A percentile compares a stretch with the other conserved stretches of the same genome.
Conservation (phyloP, 2,797 vertebrate species). For the Notolepis coatsorum region DNA sequence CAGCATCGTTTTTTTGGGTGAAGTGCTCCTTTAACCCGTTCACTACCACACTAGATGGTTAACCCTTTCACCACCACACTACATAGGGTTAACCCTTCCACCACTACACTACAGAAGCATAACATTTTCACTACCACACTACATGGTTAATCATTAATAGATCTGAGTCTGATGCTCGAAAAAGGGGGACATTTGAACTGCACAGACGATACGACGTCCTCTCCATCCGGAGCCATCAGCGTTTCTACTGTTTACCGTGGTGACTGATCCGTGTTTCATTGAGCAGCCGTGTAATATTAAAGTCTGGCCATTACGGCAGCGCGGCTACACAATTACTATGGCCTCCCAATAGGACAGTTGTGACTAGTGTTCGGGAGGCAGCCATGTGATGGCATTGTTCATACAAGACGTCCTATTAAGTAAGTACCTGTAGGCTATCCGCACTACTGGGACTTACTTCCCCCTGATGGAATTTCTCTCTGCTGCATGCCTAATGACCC, state of each 20-base stretch:
- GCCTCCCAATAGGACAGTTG: constrained; percentile 47
- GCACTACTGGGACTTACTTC: constrained; percentile 52
- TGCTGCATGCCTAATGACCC: constrained; percentile 56
- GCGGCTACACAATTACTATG: constrained; percentile 47
- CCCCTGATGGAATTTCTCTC: constrained; percentile 40
- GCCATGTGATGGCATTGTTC: constrained; percentile 49
- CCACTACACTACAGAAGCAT: too few species aligned
- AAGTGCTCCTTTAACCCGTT: too few species aligned
- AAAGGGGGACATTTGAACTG: neutral
- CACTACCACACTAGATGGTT: too few species aligned
- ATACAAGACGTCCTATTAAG: constrained; percentile 61
- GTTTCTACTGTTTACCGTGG: neutral
- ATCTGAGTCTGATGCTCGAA: neutral
- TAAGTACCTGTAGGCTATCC: constrained; percentile 56
- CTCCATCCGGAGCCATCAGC: neutral
- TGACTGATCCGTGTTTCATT: neutral
- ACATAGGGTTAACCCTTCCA: too few species aligned
- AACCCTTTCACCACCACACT: too few species aligned
- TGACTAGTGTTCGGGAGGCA: constrained; percentile 33
- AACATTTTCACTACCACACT: too few species aligned
- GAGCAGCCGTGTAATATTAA: neutral
- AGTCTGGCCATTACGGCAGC: constrained; percentile 39
- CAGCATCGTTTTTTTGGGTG: too few species aligned
- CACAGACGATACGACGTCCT: neutral
- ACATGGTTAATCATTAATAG: too few species aligned